Evolutionary conservation across 2,113 vertebrate genomes (phyloP), one percentile per base, ranked within the genome.

Genomic region (Bos javanicus): DNA sequence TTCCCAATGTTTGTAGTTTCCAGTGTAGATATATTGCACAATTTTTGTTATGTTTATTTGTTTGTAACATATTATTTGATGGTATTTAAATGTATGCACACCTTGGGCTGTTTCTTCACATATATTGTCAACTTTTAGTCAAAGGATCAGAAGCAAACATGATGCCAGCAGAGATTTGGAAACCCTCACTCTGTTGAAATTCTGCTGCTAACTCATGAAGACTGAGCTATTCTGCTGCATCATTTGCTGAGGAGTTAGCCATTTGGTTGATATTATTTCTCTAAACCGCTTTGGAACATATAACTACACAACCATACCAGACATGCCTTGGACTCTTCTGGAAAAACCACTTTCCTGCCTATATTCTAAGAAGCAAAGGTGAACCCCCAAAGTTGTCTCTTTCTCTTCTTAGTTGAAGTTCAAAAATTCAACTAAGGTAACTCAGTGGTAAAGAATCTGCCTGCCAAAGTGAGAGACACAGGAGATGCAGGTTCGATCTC

Each of bases 401-500:
- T 67, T 52, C 11, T 90, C 39, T 67, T 7, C 10, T 80, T n/a
- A 71, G 1, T 0, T 54, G 39, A n/a, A 81, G 9, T n/a, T 82
- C 28, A 26, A 83, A 3, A 80, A 80, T 43, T 43, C 43, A 43
- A 43, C 43, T 16, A 57, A 36, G 19, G 36, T 74, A 11, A 25
- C 19, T 43, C 36, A 74, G 21, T 74, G 21, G 36, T 25, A 74
- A 74, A 74, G 11, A 74, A 74, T 14, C 71, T 74, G 71, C 36
- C 71, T 74, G 71, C 21, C 71, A 74, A 74, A 39, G 21, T 0
- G 0, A 11, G 21, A 43, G 71, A 43, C 36, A 2, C 71, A 74
- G 71, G 11, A 25, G 71, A 74, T 23, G 36, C 0, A 4, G 10
- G 3, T 74, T 74, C 0, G 0, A 43, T 39, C 21, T 11, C 11